A percentile compares a stretch with the other conserved stretches of the same genome.
Evolutionary conservation across 2,888 invertebrate species (phyloP).

Genomic region (Acrobasis suavella): DNA sequence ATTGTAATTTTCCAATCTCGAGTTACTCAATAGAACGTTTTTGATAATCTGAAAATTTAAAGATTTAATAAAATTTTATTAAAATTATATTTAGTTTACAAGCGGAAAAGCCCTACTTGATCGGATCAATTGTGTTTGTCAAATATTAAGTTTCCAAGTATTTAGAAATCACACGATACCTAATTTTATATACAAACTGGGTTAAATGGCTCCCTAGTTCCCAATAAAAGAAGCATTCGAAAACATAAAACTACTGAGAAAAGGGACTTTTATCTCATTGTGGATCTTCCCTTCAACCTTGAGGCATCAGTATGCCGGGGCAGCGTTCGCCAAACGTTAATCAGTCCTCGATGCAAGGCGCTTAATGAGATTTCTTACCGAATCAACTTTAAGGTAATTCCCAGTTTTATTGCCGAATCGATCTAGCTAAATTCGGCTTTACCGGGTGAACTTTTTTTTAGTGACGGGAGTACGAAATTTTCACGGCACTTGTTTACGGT

Average conservation of each 20-base stretch:
- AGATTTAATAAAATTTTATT: too few species aligned
- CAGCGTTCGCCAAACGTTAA: constrained; percentile 51
- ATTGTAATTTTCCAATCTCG: too few species aligned
- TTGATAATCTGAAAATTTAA: too few species aligned
- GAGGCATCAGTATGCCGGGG: constrained; percentile 51
- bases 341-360: constrained; percentile 62
- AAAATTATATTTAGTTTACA: too few species aligned
- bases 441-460: constrained; percentile 37
- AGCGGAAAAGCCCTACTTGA: too few species aligned
- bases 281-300: constrained; percentile 39
- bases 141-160: too few species aligned
- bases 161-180: too few species aligned
- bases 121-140: too few species aligned
- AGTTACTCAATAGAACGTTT: too few species aligned
- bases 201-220: too few species aligned
- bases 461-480: constrained; percentile 1
- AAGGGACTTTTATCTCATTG: constrained; percentile 29
- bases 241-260: not conserved
- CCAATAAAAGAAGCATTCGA: not conserved
- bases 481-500: constrained; percentile 15
- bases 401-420: constrained; percentile 30
- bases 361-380: constrained; percentile 73
- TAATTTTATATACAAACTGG: too few species aligned
- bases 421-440: constrained; percentile 31
- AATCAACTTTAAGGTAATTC: constrained; percentile 48